Evolutionary conservation across 2,113 vertebrate species (phyloP), one percentile per base, ranked within the genome.

Genomic region (Cyprinodon tularosa): DNA sequence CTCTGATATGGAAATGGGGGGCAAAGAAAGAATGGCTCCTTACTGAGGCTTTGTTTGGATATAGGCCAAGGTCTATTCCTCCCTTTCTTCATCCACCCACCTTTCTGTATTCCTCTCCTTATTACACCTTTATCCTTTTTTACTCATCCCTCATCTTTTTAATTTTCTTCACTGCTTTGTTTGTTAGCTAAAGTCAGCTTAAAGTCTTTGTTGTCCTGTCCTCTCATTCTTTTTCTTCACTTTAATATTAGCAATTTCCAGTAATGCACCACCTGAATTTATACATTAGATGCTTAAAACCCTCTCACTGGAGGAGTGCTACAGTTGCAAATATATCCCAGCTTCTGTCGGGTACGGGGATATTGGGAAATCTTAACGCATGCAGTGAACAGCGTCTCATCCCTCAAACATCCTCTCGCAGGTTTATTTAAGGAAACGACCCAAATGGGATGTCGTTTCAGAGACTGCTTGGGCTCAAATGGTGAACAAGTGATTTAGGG

Each of bases 1-100:
- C 90, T 95, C 94, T 95, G 94, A 95, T 95, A 94, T 95, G 94
- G 93, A 93, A 95, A 95, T 95, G 74, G 76, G 84, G 90, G 92
- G 90, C 89, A 90, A 86, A 83, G 89, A 88, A 93, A 95, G 93
- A 95, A 95, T 94, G 93, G 93, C 89, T 94, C 88, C 92, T 93
- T 91, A 87, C 88, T 88, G 89, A 85, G 81, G 89, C 93, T 93
- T 94, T 95, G 92, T 95, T 94, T 94, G 93, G 92, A 93, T 93
- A 87, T 93, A 93, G 92, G 91, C 92, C 93, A 94, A 93, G 92
- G 93, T 94, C 90, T 94, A 78, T 89, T 74, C 82, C 74, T 89
- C 86, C 86, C 42, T 86, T 78, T 71, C 81, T 75, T 65, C 60
- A 40, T 77, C 78, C 85, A 72, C 85, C 69, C n/a, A 62, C 82